These are phyloP conservation scores for Heterodera filipjevi DNA, from an alignment of 2,888 invertebrate genomes.

Conservation along the genomic window DNA sequence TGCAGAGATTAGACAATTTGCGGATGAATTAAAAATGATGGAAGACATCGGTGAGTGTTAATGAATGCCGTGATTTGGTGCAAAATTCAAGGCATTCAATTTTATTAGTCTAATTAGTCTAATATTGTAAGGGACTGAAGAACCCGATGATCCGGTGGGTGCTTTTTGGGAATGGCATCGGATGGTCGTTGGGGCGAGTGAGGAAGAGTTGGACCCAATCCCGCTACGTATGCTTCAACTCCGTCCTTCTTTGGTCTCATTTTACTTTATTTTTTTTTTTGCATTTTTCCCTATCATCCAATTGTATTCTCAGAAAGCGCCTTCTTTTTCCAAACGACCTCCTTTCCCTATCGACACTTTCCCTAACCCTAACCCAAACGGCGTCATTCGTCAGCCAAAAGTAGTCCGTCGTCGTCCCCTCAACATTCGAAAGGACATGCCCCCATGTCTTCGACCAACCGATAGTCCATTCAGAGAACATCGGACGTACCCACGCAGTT, in stretches of 20 bases:
- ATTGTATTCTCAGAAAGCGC: background rate
- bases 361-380: background rate
- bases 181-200: background rate
- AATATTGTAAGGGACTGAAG: background rate
- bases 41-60: background rate
- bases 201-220: background rate
- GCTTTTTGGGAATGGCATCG: slow-evolving; percentile 3
- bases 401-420: background rate
- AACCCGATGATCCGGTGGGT: background rate
- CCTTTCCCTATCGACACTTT: background rate
- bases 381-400: background rate
- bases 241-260: background rate
- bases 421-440: background rate
- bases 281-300: background rate
- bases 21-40: background rate
- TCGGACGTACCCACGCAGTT: slow-evolving; percentile 50
- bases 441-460: slow-evolving; percentile 14
- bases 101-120: too few relatives aligned
- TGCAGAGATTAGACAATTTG: background rate
- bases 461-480: slow-evolving; percentile 3
- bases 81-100: background rate
- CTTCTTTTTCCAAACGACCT: background rate
- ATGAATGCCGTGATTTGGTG: background rate
- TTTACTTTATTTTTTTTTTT: background rate
- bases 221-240: background rate